Base-by-base conservation (phyloP, 2,113 vertebrate genomes). In the Ramphastos sulfuratus region DNA sequence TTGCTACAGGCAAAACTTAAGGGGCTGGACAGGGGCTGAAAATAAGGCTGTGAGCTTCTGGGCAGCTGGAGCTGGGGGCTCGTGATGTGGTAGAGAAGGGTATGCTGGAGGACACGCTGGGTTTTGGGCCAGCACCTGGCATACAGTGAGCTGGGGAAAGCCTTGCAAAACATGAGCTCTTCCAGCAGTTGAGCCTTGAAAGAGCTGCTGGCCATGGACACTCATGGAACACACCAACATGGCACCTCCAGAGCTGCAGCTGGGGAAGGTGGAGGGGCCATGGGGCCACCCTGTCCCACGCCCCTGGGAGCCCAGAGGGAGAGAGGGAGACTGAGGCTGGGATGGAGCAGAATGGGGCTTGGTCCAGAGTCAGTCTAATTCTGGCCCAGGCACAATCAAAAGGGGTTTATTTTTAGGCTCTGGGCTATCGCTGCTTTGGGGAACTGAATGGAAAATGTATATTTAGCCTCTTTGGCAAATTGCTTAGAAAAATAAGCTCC, bases 331-430 rank as follows among this genome's bases (percentile, higher is more conserved):
- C 70, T 85, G n/a, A n/a, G 5, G 6, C 0, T 85, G 94, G 90
- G 76, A n/a, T 39, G 89, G n/a, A 56, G 88, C 14, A 48, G 73
- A 73, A 2, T 13, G 2, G 66, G 73, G 70, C 50, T 92, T 50
- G 78, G 18, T 54, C 90, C 28, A 3, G 25, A 76, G n/a, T 42
- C 87, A 82, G 8, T 35, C 92, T 95, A 88, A 96, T 95, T 93
- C 77, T 91, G 91, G 85, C 86, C 73, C 28, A 11, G 85, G 76
- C 95, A 89, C 85, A 93, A 92, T 83, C 64, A 20, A 83, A 88
- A 85, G 72, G 75, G 87, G 63, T 90, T 90, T 96, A 97, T 97
- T 97, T 96, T 96, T 97, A 96, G 95, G 76, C 85, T 92, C 79
- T 0, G 17, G 87, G 60, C 87, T 95, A 94, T 95, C 87, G 42